Conservation (phyloP, 2,888 invertebrate genomes). For the Trissonchulus latispiculum region DNA sequence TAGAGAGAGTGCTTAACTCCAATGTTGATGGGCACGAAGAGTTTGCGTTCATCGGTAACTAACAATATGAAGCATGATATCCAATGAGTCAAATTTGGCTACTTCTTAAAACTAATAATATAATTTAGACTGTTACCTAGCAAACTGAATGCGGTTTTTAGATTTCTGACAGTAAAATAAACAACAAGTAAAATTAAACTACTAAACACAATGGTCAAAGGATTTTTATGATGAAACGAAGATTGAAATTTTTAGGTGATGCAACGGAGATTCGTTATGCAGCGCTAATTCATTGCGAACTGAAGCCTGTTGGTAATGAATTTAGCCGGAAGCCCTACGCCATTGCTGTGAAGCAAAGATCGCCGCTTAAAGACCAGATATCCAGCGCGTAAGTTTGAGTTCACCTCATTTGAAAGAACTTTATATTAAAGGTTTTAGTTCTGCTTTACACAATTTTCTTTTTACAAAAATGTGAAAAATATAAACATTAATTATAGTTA, state of each 20-base stretch:
- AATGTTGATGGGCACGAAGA: neutral
- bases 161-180: neutral
- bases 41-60: constrained; percentile 10
- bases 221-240: no score
- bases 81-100: no score
- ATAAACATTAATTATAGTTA: no score
- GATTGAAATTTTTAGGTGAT: constrained; percentile 62
- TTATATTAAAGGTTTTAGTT: no score
- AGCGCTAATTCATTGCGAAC: constrained; percentile 69
- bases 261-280: constrained; percentile 79
- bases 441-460: no score
- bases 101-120: no score
- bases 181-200: neutral
- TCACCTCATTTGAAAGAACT: no score
- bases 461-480: no score
- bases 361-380: constrained; percentile 81
- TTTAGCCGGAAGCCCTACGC: constrained; percentile 95
- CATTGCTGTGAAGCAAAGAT: constrained; percentile 89
- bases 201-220: neutral
- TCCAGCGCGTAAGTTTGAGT: constrained; percentile 94
- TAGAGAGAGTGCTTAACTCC: constrained; percentile 56
- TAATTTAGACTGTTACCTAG: no score
- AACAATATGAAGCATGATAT: no score
- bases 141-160: neutral
- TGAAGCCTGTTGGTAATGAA: constrained; percentile 86